phyloP scores from a whole-genome alignment of 2,888 invertebrate species.

The Hirtodrosophila alboralis region DNA sequence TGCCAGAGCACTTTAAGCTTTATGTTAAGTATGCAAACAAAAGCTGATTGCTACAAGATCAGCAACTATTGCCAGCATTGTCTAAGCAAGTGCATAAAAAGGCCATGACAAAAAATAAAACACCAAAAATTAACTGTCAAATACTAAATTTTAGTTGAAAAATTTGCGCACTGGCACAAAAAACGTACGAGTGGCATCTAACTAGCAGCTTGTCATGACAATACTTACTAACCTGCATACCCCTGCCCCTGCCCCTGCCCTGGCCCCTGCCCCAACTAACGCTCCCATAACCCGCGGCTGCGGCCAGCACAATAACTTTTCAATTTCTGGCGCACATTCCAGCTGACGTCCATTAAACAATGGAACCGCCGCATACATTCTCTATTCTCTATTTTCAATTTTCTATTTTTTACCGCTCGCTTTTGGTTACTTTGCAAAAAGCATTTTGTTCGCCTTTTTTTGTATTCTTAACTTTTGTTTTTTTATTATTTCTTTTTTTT shows the following conservation, averaged over 20 bases:
- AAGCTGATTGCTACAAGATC: slow-evolving; percentile 35
- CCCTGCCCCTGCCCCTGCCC: neutral
- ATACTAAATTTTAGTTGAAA: slow-evolving; percentile 76
- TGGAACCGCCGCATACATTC: slow-evolving; percentile 58
- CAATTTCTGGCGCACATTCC: slow-evolving; percentile 79
- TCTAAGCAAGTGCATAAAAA: slow-evolving; percentile 44
- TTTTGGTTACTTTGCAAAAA: slow-evolving; percentile 77
- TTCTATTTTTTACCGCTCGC: slow-evolving; percentile 68
- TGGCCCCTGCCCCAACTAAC: neutral
- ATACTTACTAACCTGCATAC: no score
- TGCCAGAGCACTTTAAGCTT: slow-evolving; percentile 1
- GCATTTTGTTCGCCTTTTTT: slow-evolving; percentile 55
- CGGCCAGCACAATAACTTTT: slow-evolving; percentile 73
- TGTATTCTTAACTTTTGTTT: slow-evolving; percentile 38
- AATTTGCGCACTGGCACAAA: slow-evolving; percentile 65
- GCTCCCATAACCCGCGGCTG: slow-evolving; percentile 11
- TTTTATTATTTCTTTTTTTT: slow-evolving; percentile 25
- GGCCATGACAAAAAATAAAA: slow-evolving; percentile 52
- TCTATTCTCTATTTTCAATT: slow-evolving; percentile 69
- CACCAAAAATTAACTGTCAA: slow-evolving; percentile 76
- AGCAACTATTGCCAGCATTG: slow-evolving; percentile 27
- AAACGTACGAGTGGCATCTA: slow-evolving; percentile 33
- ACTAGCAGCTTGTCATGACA: slow-evolving; percentile 72
- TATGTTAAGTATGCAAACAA: neutral
- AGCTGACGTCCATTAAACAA: slow-evolving; percentile 79